A percentile compares a stretch with the other conserved stretches of the same genome.
Evolutionary conservation across 2,797 vertebrate genomes (phyloP).

Genomic region (Hydrophis major): DNA sequence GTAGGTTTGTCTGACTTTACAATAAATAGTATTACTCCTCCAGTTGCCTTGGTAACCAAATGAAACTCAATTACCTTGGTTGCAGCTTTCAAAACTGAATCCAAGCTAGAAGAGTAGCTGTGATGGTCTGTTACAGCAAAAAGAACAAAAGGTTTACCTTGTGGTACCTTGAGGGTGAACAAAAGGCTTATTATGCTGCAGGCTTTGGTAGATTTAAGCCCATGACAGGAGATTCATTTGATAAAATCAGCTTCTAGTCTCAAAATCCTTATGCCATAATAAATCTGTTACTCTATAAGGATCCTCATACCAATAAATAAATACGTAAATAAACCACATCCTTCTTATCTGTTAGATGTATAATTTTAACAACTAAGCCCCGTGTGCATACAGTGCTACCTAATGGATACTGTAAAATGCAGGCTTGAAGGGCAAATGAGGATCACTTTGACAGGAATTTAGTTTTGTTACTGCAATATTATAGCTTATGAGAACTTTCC

Average conservation of each 20-base stretch:
- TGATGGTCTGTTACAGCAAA: neutral
- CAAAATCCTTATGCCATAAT: neutral
- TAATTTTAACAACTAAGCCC: neutral
- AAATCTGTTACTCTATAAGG: neutral
- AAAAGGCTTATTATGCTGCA: neutral
- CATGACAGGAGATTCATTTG: neutral
- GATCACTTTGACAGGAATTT: neutral
- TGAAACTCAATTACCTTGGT: conserved; percentile 68
- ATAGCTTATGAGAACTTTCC: neutral
- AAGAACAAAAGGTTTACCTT: neutral
- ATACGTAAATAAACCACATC: neutral
- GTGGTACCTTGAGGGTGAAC: neutral
- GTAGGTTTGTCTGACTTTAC: conserved; percentile 73
- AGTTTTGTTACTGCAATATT: neutral
- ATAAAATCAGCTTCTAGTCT: neutral
- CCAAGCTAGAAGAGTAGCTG: neutral
- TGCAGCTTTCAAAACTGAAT: conserved; percentile 65
- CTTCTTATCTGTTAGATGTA: conserved; percentile 42
- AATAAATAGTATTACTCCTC: conserved; percentile 66
- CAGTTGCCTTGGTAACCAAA: conserved; percentile 73
- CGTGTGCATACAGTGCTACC: neutral
- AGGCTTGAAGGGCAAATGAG: conserved; percentile 7
- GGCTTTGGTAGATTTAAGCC: neutral
- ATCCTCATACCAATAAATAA: conserved; percentile 35
- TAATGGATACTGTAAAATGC: conserved; percentile 40